Base-by-base conservation (phyloP, 2,797 vertebrate species). In the Triplophysa yarkandensis region DNA sequence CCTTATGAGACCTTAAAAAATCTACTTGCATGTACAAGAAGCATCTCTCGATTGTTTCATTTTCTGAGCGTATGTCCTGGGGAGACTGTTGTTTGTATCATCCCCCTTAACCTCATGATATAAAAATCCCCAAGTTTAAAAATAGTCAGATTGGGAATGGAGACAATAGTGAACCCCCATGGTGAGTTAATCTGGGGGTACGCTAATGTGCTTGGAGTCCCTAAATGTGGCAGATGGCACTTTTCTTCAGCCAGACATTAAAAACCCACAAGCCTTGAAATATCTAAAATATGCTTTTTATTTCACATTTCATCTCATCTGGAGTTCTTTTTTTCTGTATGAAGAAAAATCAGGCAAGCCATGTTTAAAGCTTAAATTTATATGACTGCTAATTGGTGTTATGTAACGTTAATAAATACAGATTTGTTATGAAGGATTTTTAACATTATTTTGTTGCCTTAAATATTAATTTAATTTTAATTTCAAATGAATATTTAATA, bases 111-210 rank as follows among this genome's bases (percentile, higher is more conserved):
- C 46, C 62, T 44, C 46, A 16, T 77, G 46, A 57, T 55, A 36
- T 34, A 44, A 52, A 41, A 23, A 25, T n/a, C 50, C 50, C 55
- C 60, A 71, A 70, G 60, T 76, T 70, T 41, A 50, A 44, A 76
- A 63, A 78, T 71, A 69, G 64, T 61, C 50, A 25, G 25, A 68
- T 68, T 43, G 23, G 62, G 74, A 71, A 46, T 36, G 19, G 34
- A 80, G 71, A 84, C 78, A 78, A 79, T 79, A 65, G 61, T 27
- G 6, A 44, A 75, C 61, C 70, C 78, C 82, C 77, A n/a, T 66
- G 70, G 52, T 68, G 73, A 52, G 73, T 77, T 76, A 78, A 81
- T 87, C 81, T 69, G 16, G 23, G 50, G 28, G 55, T 32, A 83
- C 72, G 83, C 80, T 77, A 48, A 71, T 34, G 27, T 30, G 50